Conservation (phyloP, 2,113 vertebrate species). For the Chamaea fasciata region DNA sequence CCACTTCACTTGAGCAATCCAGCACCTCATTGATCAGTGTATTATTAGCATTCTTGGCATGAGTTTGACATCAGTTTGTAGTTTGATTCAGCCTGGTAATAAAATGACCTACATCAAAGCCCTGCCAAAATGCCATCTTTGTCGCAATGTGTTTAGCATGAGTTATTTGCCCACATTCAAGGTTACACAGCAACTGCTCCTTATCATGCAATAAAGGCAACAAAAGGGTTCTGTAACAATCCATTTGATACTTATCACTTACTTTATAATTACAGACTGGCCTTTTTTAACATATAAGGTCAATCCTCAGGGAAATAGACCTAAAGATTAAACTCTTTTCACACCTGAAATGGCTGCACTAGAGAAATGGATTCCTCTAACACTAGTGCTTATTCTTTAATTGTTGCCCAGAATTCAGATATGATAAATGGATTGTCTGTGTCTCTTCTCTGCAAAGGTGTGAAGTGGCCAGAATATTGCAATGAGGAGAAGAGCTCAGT, state of each 20-base stretch:
- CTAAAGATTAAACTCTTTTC: neutral
- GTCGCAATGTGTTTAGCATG: slow-evolving; percentile 65
- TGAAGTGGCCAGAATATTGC: neutral
- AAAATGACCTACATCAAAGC: slow-evolving; percentile 79
- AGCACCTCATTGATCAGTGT: slow-evolving; percentile 75
- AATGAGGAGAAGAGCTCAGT: neutral
- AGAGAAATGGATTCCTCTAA: neutral
- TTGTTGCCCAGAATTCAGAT: neutral
- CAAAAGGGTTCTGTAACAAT: neutral
- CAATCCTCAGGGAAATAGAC: neutral
- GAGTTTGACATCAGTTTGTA: slow-evolving; percentile 65
- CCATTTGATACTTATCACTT: neutral
- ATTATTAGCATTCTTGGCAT: slow-evolving; percentile 82
- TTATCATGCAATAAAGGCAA: slow-evolving; percentile 25
- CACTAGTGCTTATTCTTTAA: neutral
- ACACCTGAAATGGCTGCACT: neutral
- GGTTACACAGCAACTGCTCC: slow-evolving; percentile 29
- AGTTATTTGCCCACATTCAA: slow-evolving; percentile 64
- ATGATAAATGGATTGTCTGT: neutral
- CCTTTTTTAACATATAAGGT: neutral
- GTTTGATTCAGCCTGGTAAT: slow-evolving; percentile 76
- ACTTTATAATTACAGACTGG: slow-evolving; percentile 1
- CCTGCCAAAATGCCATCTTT: slow-evolving; percentile 69
- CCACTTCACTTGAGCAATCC: slow-evolving; percentile 76
- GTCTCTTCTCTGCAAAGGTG: neutral